phyloP scores from a whole-genome alignment of 2,113 vertebrate genomes.

The Sorex araneus region DNA sequence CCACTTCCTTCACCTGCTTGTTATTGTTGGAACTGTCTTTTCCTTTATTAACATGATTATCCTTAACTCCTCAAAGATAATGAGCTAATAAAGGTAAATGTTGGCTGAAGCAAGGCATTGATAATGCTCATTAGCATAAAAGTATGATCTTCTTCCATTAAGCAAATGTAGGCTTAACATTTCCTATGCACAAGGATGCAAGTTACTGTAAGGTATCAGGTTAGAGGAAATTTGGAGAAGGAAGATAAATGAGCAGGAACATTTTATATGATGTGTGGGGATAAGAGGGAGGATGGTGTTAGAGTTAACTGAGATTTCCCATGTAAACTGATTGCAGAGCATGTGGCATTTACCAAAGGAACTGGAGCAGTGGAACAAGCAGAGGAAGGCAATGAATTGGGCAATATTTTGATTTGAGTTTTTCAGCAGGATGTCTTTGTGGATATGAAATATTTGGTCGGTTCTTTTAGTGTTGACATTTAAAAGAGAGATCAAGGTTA shows the following conservation, averaged over 20 bases:
- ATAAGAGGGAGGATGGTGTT: background rate
- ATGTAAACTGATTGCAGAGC: background rate
- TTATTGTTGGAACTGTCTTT: slow-evolving; percentile 20
- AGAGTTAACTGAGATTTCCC: background rate
- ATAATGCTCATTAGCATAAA: slow-evolving; percentile 37
- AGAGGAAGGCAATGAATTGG: too few species aligned
- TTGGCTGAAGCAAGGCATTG: slow-evolving; percentile 2
- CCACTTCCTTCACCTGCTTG: background rate
- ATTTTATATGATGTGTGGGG: background rate
- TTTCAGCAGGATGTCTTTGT: background rate
- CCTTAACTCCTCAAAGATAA: slow-evolving; percentile 25
- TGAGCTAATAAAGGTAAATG: slow-evolving; percentile 35
- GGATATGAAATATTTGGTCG: background rate
- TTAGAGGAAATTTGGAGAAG: background rate
- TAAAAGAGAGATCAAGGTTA: background rate
- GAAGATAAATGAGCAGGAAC: background rate
- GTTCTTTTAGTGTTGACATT: slow-evolving; percentile 12
- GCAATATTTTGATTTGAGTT: too few species aligned
- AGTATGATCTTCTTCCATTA: slow-evolving; percentile 51
- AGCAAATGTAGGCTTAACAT: slow-evolving; percentile 6
- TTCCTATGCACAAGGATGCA: background rate
- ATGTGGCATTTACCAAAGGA: background rate
- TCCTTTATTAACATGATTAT: slow-evolving; percentile 8
- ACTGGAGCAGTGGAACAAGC: too few species aligned
- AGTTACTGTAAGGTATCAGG: background rate